Evolutionary conservation across 2,113 vertebrate species (phyloP).

Genomic region (Setophaga kirtlandii): DNA sequence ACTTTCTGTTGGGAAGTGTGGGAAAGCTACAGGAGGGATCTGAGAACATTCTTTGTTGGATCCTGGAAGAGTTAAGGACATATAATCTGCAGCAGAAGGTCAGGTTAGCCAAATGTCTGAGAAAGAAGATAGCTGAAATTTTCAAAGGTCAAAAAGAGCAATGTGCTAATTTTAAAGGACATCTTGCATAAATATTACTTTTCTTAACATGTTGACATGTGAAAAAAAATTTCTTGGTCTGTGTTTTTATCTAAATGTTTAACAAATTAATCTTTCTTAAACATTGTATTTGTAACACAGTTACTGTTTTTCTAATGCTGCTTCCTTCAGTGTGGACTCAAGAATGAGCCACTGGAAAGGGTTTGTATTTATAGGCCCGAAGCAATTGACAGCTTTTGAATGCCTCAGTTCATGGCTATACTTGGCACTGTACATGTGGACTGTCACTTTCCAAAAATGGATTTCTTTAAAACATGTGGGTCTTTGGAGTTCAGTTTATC

Average conservation of each 20-base stretch:
- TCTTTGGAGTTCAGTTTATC: neutral
- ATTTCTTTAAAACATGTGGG: neutral
- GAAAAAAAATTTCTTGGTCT: neutral
- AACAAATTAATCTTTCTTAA: neutral
- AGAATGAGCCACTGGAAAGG: neutral
- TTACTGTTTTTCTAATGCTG: neutral
- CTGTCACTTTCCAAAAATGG: neutral
- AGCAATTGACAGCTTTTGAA: neutral
- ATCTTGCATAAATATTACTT: neutral
- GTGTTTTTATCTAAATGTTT: neutral
- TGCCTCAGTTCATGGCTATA: neutral
- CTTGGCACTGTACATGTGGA: neutral
- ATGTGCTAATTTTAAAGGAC: constrained; percentile 34
- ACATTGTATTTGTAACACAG: neutral
- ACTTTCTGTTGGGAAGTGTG: constrained; percentile 38
- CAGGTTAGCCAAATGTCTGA: constrained; percentile 7
- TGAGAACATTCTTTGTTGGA: constrained; percentile 4
- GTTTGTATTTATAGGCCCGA: neutral
- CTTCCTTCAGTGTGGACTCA: neutral
- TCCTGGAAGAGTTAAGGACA: constrained; percentile 28
- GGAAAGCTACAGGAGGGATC: neutral
- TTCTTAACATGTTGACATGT: neutral
- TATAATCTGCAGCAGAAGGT: neutral
- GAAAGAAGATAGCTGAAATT: constrained; percentile 3
- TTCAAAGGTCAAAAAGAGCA: constrained; percentile 21